These are phyloP conservation scores for Ploceus nigricollis DNA, from an alignment of 2,113 vertebrate genomes.

Conservation along the genomic window DNA sequence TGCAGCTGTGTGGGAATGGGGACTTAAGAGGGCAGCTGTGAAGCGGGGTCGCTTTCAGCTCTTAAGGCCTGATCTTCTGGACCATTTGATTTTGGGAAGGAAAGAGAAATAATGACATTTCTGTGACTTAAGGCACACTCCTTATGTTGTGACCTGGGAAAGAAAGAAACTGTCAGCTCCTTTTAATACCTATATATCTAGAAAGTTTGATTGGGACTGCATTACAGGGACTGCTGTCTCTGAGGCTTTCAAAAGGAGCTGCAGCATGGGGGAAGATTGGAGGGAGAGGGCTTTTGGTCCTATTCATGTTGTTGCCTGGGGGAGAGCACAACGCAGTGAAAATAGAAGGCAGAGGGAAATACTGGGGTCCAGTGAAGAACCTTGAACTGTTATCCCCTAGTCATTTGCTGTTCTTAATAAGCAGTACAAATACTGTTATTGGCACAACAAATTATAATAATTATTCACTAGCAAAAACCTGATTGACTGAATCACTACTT, in stretches of 20 bases:
- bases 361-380: background rate
- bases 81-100: background rate
- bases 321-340: background rate
- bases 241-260: background rate
- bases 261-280: rapidly evolving
- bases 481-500: constrained; percentile 30
- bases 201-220: background rate
- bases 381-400: background rate
- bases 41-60: background rate
- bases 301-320: background rate
- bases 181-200: background rate
- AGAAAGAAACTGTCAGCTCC: background rate
- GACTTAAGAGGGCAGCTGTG: background rate
- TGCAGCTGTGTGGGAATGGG: background rate
- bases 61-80: background rate
- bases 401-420: constrained; percentile 31
- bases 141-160: background rate
- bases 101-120: background rate
- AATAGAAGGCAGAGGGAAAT: background rate
- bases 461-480: constrained; percentile 35
- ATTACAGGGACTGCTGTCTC: background rate
- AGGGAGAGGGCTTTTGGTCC: background rate
- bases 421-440: constrained; percentile 15
- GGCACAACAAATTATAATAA: constrained; percentile 29
- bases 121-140: background rate